phyloP scores from a whole-genome alignment of 2,113 vertebrate genomes.

The Xiphorhynchus elegans region DNA sequence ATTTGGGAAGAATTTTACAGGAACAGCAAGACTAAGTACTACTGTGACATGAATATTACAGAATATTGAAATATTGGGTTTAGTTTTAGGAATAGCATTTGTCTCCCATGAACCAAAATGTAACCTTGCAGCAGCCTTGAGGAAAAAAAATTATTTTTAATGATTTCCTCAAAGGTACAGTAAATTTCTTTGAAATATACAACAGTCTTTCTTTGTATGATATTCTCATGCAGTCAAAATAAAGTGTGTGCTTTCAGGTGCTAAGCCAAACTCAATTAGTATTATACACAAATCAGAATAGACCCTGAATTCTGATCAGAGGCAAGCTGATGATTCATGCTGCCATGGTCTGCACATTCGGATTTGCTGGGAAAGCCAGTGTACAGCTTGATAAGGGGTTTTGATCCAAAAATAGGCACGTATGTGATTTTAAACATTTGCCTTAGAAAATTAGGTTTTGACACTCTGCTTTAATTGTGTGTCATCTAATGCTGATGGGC shows the following conservation, averaged over 20 bases:
- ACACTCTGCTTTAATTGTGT: slow-evolving; percentile 66
- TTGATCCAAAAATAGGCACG: slow-evolving; percentile 60
- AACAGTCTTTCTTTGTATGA: not conserved
- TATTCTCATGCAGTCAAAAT: slow-evolving; percentile 39
- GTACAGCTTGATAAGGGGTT: slow-evolving; percentile 25
- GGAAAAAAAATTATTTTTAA: not conserved
- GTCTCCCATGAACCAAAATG: not conserved
- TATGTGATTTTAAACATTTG: slow-evolving; percentile 35
- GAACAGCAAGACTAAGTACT: not conserved
- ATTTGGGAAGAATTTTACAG: slow-evolving; percentile 35
- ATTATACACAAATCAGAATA: slow-evolving; percentile 54
- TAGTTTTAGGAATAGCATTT: slow-evolving; percentile 2
- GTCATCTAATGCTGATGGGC: slow-evolving; percentile 49
- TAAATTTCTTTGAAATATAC: slow-evolving; percentile 22
- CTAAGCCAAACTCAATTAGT: slow-evolving; percentile 64
- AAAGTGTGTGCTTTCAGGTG: slow-evolving; percentile 56
- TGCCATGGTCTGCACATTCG: slow-evolving; percentile 42
- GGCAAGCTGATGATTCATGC: slow-evolving; percentile 65
- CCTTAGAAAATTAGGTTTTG: slow-evolving; percentile 64
- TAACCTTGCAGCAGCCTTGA: not conserved
- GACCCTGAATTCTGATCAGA: slow-evolving; percentile 64
- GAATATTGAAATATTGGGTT: slow-evolving; percentile 17
- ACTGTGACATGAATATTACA: not conserved
- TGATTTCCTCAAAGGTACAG: slow-evolving; percentile 3
- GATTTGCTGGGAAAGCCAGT: slow-evolving; percentile 56